Base-by-base conservation (phyloP, 2,797 vertebrate genomes). In the Chrosomus eos region DNA sequence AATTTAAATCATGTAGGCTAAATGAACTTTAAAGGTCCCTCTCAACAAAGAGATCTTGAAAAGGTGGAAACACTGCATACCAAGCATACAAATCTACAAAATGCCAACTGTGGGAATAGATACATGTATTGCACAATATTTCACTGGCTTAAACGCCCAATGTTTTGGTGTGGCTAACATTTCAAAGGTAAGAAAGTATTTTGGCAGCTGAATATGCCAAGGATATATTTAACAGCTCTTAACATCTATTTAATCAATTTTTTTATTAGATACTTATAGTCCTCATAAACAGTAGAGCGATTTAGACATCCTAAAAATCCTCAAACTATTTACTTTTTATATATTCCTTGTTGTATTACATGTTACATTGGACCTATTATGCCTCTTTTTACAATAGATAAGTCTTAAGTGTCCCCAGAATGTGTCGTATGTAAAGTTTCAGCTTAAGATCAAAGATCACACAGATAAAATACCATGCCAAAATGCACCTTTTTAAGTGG, bases 141-240 rank as follows among this genome's bases (percentile, higher is more conserved):
- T 86, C 40, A 43, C 74, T n/a, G 19, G 28, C 66, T 13, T 75
- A 48, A 43, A 74, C 71, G 36, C 51, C 58, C 23, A 26, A 51
- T 83, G 36, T 58, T 83, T 70, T 82, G 31, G 21, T 19, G 8
- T 31, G 23, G 48, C 13, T 85, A 64, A 84, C 62, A 86, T 88
- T 80, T 86, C 21, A 6, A 70, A 79, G 72, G 71, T 26, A 38
- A 82, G 28, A 80, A 74, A 64, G 28, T 75, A 71, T 18, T 48
- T 23, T 38, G 66, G 72, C 64, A 78, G 80, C 40, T 31, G 55
- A 74, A 60, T 62, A 60, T 70, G 48, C 19, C 75, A 48, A 36
- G 23, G 62, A 75, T 86, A 66, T 68, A 45, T 81, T 81, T 36
- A 73, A 38, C 45, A 80, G 72, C 72, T 79, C n/a, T n/a, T n/a